A percentile compares a stretch with the other conserved stretches of the same genome.
Evolutionary conservation across 2,888 invertebrate species (phyloP).

Genomic region (Andrena haemorrhoa): DNA sequence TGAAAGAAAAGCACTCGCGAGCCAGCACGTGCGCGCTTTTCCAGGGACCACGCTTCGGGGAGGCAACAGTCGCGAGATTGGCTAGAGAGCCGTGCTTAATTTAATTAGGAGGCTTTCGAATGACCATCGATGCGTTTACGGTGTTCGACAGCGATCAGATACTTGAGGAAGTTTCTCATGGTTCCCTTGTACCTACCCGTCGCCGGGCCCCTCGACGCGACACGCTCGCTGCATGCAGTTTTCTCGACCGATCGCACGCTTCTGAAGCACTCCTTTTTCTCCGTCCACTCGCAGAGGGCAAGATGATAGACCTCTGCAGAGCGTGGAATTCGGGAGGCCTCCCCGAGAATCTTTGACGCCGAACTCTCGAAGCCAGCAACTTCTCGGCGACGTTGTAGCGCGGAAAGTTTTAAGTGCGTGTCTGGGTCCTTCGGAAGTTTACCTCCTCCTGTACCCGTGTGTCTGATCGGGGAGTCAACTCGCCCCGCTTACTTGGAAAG

Average conservation of each 20-base stretch:
- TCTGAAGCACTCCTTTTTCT: not conserved
- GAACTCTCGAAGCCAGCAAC: constrained; percentile 25
- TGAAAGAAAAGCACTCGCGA: constrained; percentile 7
- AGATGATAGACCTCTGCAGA: constrained; percentile 27
- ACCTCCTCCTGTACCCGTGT: constrained; percentile 13
- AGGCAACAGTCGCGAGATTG: constrained; percentile 55
- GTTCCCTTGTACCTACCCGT: not conserved
- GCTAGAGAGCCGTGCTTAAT: constrained; percentile 55
- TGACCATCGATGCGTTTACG: constrained; percentile 13
- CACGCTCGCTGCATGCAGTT: not conserved
- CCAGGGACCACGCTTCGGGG: constrained; percentile 44
- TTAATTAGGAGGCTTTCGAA: constrained; percentile 60
- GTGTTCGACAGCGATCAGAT: constrained; percentile 1
- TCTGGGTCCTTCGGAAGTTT: constrained; percentile 44
- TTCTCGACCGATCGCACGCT: not conserved
- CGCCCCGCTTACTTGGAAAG: constrained; percentile 4
- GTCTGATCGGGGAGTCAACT: constrained; percentile 20
- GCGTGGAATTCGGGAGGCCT: constrained; percentile 11
- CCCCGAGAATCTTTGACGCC: constrained; percentile 22
- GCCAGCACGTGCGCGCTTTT: constrained; percentile 60
- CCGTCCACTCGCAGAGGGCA: not conserved
- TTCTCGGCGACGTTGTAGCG: constrained; percentile 26
- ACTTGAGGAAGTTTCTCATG: constrained; percentile 27
- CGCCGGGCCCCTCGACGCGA: not conserved
- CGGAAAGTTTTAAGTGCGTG: constrained; percentile 66